A percentile compares a stretch with the other conserved stretches of the same genome.
Evolutionary conservation across 2,113 vertebrate genomes (phyloP).

Genomic region (Grallaria varia): DNA sequence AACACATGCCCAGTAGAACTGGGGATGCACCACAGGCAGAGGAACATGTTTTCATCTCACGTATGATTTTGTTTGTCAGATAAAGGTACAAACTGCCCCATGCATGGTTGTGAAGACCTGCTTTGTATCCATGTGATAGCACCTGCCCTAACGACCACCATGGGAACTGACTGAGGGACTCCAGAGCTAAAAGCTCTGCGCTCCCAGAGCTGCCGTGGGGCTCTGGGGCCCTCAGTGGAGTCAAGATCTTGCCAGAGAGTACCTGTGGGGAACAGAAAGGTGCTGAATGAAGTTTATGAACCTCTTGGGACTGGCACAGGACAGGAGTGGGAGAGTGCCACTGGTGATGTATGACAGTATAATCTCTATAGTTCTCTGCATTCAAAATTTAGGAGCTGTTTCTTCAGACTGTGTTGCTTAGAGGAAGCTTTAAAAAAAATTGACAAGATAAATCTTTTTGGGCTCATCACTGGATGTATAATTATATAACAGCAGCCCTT

Average conservation of each 20-base stretch:
- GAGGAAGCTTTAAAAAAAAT: background rate
- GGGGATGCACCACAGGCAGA: background rate
- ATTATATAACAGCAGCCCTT: background rate
- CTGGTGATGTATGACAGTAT: background rate
- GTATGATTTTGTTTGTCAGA: background rate
- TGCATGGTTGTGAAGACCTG: background rate
- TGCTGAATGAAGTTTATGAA: background rate
- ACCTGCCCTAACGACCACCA: background rate
- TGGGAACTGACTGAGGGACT: background rate
- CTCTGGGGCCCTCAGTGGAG: background rate
- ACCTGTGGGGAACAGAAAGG: background rate
- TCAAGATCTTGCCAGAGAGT: background rate
- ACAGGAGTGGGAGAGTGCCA: background rate
- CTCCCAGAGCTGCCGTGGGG: background rate
- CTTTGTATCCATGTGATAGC: background rate
- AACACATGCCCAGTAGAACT: background rate
- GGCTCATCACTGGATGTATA: background rate
- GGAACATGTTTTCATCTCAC: background rate
- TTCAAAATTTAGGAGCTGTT: slow-evolving; percentile 8
- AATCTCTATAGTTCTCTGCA: background rate
- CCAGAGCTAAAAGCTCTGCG: background rate
- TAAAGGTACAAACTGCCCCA: background rate
- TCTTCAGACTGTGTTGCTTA: background rate
- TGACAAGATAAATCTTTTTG: background rate
- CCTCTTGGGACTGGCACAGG: background rate